Conservation (phyloP, 2,113 vertebrate genomes). For the Dicaeum eximium region DNA sequence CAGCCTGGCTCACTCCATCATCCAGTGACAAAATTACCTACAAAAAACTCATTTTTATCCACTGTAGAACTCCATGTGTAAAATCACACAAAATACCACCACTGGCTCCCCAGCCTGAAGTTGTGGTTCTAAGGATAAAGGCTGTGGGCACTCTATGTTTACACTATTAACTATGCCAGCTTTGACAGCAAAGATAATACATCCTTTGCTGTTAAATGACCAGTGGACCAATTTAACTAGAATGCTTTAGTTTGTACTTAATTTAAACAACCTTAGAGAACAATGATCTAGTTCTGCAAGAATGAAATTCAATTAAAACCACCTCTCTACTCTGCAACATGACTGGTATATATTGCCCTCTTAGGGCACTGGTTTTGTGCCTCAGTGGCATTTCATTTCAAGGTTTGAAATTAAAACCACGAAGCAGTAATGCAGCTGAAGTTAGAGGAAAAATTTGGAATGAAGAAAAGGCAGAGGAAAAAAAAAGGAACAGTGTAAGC, state of each 20-base stretch:
- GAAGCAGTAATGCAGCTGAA: neutral
- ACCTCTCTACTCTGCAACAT: neutral
- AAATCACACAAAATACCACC: neutral
- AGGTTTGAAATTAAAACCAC: neutral
- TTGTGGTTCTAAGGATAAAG: neutral
- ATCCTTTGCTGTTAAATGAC: neutral
- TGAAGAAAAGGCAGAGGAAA: neutral
- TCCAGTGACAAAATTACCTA: neutral
- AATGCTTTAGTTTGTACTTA: neutral
- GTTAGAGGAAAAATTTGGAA: neutral
- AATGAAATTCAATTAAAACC: neutral
- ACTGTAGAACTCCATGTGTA: neutral
- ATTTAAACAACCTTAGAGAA: constrained; percentile 23
- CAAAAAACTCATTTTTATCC: neutral
- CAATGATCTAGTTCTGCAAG: neutral
- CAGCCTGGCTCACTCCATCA: neutral
- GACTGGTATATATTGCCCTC: neutral
- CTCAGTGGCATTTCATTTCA: neutral
- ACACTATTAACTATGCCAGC: neutral
- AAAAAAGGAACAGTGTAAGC: neutral
- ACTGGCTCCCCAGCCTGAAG: neutral
- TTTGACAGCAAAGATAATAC: neutral
- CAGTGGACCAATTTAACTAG: neutral
- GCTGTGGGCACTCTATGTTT: neutral
- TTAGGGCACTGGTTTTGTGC: neutral